Evolutionary conservation across 2,797 vertebrate species (phyloP), one percentile per base, ranked within the genome.

Genomic region (Neostethus bicornis): DNA sequence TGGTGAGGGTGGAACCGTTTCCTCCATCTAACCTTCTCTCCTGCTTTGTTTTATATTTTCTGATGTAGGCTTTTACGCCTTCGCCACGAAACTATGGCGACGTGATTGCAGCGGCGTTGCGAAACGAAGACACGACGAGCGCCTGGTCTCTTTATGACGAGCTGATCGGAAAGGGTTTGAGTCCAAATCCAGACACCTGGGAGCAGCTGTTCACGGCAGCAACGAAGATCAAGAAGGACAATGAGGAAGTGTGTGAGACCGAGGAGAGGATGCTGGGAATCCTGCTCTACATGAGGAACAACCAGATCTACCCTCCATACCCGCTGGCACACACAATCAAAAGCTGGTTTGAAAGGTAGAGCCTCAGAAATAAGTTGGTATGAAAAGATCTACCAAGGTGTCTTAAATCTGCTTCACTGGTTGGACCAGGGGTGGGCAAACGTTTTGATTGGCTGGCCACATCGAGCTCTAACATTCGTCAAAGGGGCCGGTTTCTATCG

Each of bases 281-380:
- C 50, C 92, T 99, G 44, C 79, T 78, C 0, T 86, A 93, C 85
- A 91, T 98, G 91, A 92, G 94, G 87, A 85, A 95, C 45, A 94
- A 96, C 85, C 93, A 95, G 57, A 80, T 95, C 29, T 97, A 96
- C 81, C 96, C 96, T 21, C 85, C 90, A 20, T 81, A 87, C 67
- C 69, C 61, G 9, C 77, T 98, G 54, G 86, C 90, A 70, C 29
- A 42, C 63, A 91, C 80, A 81, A 94, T 98, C 87, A 96, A 93
- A 70, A 75, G 83, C 0, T 98, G 95, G 95, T 98, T 98, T 90
- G 93, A 98, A 85, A 96, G 96, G 97, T 97, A 92, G n/a, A n/a
- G n/a, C n/a, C n/a, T n/a, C n/a, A n/a, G n/a, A n/a, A n/a, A n/a
- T n/a, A n/a, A n/a, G n/a, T n/a, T n/a, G n/a, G n/a, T n/a, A n/a